These are phyloP conservation scores for Hippolais icterina DNA, from an alignment of 2,113 vertebrate genomes.

Conservation along the genomic window DNA sequence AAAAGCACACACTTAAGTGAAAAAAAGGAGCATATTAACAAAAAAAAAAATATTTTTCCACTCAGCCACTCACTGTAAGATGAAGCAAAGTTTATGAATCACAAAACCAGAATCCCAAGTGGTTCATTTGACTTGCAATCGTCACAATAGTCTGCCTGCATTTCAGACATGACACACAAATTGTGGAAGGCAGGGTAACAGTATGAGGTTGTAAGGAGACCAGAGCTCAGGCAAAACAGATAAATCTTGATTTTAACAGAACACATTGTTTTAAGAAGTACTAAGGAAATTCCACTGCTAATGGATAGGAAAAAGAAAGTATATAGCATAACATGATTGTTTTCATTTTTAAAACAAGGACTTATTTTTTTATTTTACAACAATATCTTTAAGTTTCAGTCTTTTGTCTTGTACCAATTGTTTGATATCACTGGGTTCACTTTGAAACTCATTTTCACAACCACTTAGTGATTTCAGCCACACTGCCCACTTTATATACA, in stretches of 20 bases:
- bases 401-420: not conserved
- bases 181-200: not conserved
- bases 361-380: not conserved
- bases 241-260: not conserved
- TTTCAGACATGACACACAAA: constrained; percentile 28
- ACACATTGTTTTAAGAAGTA: not conserved
- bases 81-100: constrained; percentile 9
- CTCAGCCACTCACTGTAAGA: not conserved
- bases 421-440: not conserved
- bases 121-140: constrained; percentile 11
- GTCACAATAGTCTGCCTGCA: not conserved
- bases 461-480: not conserved
- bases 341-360: not conserved
- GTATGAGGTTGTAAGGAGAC: not conserved
- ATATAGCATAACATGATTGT: not conserved
- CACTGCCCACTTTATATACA: not conserved
- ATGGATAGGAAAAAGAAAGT: not conserved
- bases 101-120: constrained; percentile 38
- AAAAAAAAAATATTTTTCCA: not conserved
- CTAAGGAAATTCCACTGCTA: constrained; percentile 1
- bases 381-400: not conserved
- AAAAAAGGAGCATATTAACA: not conserved
- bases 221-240: constrained; percentile 8
- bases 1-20: not conserved
- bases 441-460: not conserved